Evolutionary conservation across 2,888 invertebrate species (phyloP).

Genomic region (Sinopyrophorus schimmeli): DNA sequence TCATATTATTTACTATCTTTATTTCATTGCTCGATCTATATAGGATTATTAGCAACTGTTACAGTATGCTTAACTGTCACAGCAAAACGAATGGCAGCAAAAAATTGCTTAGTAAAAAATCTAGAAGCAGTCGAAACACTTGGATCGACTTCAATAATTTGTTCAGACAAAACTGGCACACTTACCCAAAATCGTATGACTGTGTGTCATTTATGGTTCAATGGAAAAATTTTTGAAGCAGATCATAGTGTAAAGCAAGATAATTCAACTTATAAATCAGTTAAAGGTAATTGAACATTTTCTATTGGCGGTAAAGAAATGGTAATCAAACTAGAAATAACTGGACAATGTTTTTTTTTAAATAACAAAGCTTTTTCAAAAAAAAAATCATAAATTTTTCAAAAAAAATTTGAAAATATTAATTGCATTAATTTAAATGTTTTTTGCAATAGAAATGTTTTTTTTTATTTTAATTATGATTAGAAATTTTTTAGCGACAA

Average conservation of each 20-base stretch:
- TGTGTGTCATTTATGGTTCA: slow-evolving; percentile 76
- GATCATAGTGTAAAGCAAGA: slow-evolving; percentile 44
- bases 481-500: too few relatives aligned
- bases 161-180: slow-evolving; percentile 77
- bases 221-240: slow-evolving; percentile 59
- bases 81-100: slow-evolving; percentile 78
- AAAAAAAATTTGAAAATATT: too few relatives aligned
- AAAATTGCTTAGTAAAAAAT: slow-evolving; percentile 80
- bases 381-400: too few relatives aligned
- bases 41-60: slow-evolving; percentile 71
- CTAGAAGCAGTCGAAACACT: slow-evolving; percentile 79
- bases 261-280: slow-evolving; percentile 41
- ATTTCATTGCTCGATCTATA: too few relatives aligned
- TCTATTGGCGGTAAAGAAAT: neutral
- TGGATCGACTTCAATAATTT: slow-evolving; percentile 78
- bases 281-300: slow-evolving; percentile 44
- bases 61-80: slow-evolving; percentile 77
- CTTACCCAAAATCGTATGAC: slow-evolving; percentile 77
- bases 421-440: too few relatives aligned
- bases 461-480: too few relatives aligned
- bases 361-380: too few relatives aligned
- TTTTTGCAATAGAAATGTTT: too few relatives aligned
- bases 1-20: too few relatives aligned
- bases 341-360: too few relatives aligned
- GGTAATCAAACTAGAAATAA: too few relatives aligned